Evolutionary conservation across 2,888 invertebrate species (phyloP), one percentile per base, ranked within the genome.

Genomic region (Tetropium fuscum): DNA sequence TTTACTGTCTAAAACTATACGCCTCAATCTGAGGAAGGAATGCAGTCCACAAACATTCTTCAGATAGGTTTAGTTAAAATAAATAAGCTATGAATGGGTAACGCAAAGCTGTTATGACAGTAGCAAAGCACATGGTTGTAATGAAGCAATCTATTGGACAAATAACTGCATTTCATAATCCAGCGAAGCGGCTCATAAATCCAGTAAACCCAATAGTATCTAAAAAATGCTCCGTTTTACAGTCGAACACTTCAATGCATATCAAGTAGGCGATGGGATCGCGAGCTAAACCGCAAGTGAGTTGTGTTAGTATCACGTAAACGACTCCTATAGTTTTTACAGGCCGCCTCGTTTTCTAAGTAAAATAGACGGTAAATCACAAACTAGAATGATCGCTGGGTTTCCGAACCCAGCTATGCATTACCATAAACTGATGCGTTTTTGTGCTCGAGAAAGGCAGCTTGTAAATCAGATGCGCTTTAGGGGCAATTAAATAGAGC

Each of bases 161-260:
- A 61, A 59, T 22, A 54, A 53, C 47, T 44, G 43, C 54, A 62
- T 62, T 63, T 56, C 60, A 63, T 63, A 62, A 58, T 51, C 51
- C 58, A 48, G 53, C 56, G 45, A 56, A 27, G 56, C 27, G 16
- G 18, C 22, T 54, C 56, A 57, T 60, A 63, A 66, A 63, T 63
- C 41, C 27, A n/a, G 27, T n/a, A n/a, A n/a, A n/a, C n/a, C n/a
- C n/a, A 48, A 55, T 53, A 47, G 59, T 47, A 55, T 44, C 44
- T 59, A 61, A 63, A 63, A 66, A 63, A 60, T 59, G 56, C 61
- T 54, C 40, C 56, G 57, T 60, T 61, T 66, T 61, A 63, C 54
- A 64, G 55, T 53, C 58, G 60, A 62, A 64, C 56, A 58, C 64
- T 64, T 60, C 66, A 66, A 66, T 66, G 66, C 61, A 66, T 66